phyloP scores from a whole-genome alignment of 1,140 invertebrate genomes.

The Dysdera silvatica region DNA sequence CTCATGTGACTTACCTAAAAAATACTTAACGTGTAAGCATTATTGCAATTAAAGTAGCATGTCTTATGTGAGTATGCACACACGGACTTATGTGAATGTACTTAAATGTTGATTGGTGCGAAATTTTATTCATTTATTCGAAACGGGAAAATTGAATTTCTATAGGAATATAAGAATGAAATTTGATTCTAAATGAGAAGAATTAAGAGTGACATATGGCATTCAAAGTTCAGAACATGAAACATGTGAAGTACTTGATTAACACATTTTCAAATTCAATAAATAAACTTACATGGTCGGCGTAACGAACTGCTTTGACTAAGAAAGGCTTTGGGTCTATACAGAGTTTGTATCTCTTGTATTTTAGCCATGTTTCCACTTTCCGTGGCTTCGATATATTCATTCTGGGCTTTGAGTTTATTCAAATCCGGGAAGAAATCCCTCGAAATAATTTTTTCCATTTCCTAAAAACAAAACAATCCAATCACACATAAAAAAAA shows the following conservation, averaged over 20 bases:
- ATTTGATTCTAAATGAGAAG: neutral
- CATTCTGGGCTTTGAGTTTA: slow-evolving; percentile 84
- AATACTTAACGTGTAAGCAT: too few relatives aligned
- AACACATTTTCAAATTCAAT: too few relatives aligned
- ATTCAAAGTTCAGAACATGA: too few relatives aligned
- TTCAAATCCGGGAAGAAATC: slow-evolving; percentile 96
- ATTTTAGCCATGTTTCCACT: slow-evolving; percentile 65
- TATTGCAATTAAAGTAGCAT: too few relatives aligned
- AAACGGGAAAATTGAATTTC: neutral
- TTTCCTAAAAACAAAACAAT: slow-evolving; percentile 51
- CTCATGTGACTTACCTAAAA: too few relatives aligned
- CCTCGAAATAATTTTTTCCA: slow-evolving; percentile 90
- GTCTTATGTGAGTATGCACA: too few relatives aligned
- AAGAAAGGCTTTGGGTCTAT: neutral
- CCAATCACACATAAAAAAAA: neutral
- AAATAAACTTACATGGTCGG: neutral
- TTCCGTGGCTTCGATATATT: slow-evolving; percentile 82
- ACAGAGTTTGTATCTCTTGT: slow-evolving; percentile 16
- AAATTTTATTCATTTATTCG: neutral
- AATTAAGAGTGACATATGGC: neutral
- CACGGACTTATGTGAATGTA: neutral
- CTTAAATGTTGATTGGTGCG: neutral
- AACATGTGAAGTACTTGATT: too few relatives aligned
- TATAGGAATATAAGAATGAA: neutral
- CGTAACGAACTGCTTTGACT: slow-evolving; percentile 7